phyloP scores from a whole-genome alignment of 1,140 invertebrate genomes.

The Callitettix versicolor region DNA sequence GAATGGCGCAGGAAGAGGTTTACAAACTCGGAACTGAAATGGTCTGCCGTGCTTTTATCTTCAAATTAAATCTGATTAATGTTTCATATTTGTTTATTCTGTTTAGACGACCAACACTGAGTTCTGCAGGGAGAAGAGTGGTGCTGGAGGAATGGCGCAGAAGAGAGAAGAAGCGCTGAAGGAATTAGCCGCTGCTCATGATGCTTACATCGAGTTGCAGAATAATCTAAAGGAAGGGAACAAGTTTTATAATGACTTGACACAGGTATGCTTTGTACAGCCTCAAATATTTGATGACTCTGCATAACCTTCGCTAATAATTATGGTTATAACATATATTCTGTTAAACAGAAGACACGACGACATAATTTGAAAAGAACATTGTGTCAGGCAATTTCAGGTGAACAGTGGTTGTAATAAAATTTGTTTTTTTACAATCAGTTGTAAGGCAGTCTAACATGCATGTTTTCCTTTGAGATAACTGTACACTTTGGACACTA shows the following conservation, averaged over 20 bases:
- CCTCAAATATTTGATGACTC: neutral
- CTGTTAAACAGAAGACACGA: neutral
- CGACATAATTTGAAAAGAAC: too few relatives aligned
- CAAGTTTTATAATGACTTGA: slow-evolving; percentile 98
- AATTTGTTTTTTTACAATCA: too few relatives aligned
- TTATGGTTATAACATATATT: neutral
- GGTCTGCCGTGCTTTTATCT: too few relatives aligned
- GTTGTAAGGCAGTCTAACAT: too few relatives aligned
- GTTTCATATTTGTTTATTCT: too few relatives aligned
- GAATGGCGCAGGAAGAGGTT: too few relatives aligned
- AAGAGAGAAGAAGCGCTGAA: slow-evolving; percentile 68
- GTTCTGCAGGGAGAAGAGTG: slow-evolving; percentile 62
- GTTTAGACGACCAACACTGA: slow-evolving; percentile 53
- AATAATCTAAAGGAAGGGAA: slow-evolving; percentile 87
- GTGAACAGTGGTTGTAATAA: too few relatives aligned
- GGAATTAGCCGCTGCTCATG: slow-evolving; percentile 78
- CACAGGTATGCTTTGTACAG: slow-evolving; percentile 48
- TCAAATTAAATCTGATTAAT: too few relatives aligned
- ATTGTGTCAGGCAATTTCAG: too few relatives aligned
- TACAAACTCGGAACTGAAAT: too few relatives aligned
- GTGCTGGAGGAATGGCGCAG: slow-evolving; percentile 41
- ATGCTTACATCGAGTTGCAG: slow-evolving; percentile 82
- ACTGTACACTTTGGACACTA: too few relatives aligned
- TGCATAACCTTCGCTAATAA: neutral
- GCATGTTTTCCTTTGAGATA: too few relatives aligned